Conservation (phyloP, 37 sponge, comb jelly and placozoan genomes). For the Halichondria panicea region DNA sequence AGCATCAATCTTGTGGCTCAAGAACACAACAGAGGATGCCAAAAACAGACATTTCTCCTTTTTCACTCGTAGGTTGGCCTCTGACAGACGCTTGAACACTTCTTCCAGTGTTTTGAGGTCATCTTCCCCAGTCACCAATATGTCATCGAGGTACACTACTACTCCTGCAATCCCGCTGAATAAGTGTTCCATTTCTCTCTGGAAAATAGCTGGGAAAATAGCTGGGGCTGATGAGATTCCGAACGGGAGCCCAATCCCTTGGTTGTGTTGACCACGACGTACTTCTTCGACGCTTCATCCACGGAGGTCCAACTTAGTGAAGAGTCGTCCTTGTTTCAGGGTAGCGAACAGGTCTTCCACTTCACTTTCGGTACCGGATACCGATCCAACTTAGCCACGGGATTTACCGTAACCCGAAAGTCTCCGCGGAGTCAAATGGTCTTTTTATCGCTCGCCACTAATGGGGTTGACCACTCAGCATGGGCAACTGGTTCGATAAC, state of each 20-base stretch:
- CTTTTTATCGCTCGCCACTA: too few relatives aligned
- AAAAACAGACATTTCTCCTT: conserved; percentile 11
- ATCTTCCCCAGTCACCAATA: background rate
- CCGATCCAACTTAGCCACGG: background rate
- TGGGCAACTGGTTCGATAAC: too few relatives aligned
- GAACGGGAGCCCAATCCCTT: conserved; percentile 2
- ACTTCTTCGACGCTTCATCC: background rate
- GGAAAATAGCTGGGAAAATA: conserved; percentile 5
- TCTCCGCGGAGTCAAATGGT: too few relatives aligned
- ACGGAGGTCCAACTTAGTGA: background rate
- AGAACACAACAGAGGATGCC: background rate
- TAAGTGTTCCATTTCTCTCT: background rate
- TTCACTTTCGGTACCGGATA: background rate
- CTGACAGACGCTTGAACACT: background rate
- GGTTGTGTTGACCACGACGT: background rate
- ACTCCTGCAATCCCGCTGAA: conserved; percentile 1
- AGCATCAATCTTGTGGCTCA: conserved; percentile 10
- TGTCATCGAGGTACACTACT: background rate
- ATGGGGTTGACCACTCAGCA: too few relatives aligned
- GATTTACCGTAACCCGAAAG: too few relatives aligned
- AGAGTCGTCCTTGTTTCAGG: background rate
- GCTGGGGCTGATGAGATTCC: conserved; percentile 20
- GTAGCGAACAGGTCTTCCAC: background rate
- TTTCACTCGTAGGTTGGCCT: background rate
- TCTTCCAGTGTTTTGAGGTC: background rate